These are phyloP conservation scores for Zaprionus ghesquierei DNA, from an alignment of 1,140 invertebrate species.

Conservation along the genomic window DNA sequence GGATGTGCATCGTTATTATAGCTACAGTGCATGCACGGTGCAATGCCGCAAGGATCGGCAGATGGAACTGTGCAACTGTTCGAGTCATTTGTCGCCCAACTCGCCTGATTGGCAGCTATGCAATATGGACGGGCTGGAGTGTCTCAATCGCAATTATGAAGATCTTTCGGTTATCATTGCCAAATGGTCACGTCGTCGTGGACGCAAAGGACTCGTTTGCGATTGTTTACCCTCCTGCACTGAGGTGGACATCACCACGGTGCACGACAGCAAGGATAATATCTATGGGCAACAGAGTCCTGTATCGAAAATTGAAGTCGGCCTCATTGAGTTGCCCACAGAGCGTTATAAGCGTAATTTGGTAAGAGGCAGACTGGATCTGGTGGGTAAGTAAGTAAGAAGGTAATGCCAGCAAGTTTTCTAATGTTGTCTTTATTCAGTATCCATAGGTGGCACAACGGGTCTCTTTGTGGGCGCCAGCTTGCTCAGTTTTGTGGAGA, in stretches of 20 bases:
- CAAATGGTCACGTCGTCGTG: conserved; percentile 71
- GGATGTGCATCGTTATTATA: conserved; percentile 86
- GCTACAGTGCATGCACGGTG: conserved; percentile 87
- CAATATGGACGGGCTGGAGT: conserved; percentile 85
- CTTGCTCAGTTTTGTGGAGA: conserved; percentile 86
- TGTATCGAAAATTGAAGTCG: conserved; percentile 84
- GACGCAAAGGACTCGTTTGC: conserved; percentile 84
- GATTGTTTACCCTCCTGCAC: conserved; percentile 86
- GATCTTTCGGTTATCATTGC: conserved; percentile 85
- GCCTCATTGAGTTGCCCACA: conserved; percentile 84
- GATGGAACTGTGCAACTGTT: conserved; percentile 86
- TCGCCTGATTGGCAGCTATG: conserved; percentile 83
- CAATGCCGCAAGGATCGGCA: conserved; percentile 87
- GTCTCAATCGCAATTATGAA: conserved; percentile 85
- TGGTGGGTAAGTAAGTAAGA: conserved; percentile 84
- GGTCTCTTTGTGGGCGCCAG: conserved; percentile 86
- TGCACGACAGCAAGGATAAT: conserved; percentile 84
- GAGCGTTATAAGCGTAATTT: conserved; percentile 86
- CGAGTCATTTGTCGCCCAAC: conserved; percentile 87
- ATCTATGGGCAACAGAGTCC: conserved; percentile 62
- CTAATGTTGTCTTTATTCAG: conserved; percentile 66
- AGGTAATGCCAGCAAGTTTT: background rate
- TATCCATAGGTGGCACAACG: conserved; percentile 86
- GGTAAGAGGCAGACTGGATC: conserved; percentile 85
- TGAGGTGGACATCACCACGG: conserved; percentile 85